phyloP scores from a whole-genome alignment of 2,113 vertebrate genomes.

The Ptilonorhynchus violaceus region DNA sequence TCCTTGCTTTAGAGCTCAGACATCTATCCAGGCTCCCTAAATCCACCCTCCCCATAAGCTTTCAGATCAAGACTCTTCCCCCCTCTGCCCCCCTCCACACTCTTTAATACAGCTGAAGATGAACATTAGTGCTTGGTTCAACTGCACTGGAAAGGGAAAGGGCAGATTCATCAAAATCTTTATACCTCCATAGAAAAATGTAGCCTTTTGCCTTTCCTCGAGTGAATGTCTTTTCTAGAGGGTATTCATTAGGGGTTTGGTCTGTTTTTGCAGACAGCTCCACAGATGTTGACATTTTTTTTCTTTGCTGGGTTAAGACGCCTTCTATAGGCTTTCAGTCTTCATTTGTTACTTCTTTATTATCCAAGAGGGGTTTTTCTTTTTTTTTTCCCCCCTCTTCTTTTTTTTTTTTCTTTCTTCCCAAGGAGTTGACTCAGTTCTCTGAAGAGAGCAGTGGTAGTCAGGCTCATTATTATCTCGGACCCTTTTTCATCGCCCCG shows the following conservation, averaged over 20 bases:
- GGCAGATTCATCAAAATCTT: conserved; percentile 72
- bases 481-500: conserved; percentile 76
- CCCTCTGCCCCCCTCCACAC: neutral
- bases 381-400: conserved; percentile 20
- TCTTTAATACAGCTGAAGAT: conserved; percentile 76
- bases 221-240: conserved; percentile 77
- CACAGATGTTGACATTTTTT: conserved; percentile 96
- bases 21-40: conserved; percentile 30
- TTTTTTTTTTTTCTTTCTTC: conserved; percentile 68
- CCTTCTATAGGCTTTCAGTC: conserved; percentile 91
- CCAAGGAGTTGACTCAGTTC: conserved; percentile 67
- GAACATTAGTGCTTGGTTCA: conserved; percentile 78
- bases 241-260: conserved; percentile 72
- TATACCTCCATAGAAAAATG: conserved; percentile 80
- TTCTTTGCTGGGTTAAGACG: conserved; percentile 86
- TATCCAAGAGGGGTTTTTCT: conserved; percentile 75
- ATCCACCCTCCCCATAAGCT: conserved; percentile 56
- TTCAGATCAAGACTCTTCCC: conserved; percentile 41
- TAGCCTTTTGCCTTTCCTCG: conserved; percentile 83
- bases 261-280: conserved; percentile 77
- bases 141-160: conserved; percentile 75
- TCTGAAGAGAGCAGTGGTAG: conserved; percentile 85
- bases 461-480: conserved; percentile 80
- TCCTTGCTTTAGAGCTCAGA: conserved; percentile 49
- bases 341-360: conserved; percentile 88